phyloP scores from a whole-genome alignment of 2,797 vertebrate species.

The Vespertilio murinus region DNA sequence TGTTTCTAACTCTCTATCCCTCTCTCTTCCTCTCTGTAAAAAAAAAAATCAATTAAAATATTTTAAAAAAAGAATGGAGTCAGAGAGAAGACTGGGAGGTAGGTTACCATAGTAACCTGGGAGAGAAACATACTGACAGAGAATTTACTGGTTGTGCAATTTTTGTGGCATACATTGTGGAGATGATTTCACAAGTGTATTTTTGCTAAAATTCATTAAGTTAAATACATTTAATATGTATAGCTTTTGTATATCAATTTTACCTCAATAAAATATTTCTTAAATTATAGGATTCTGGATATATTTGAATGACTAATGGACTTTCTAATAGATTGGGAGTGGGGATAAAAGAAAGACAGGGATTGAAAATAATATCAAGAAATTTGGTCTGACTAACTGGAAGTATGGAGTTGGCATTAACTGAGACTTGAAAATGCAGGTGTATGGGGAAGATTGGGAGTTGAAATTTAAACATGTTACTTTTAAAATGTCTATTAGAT shows the following conservation, averaged over 20 bases:
- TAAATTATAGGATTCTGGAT: not conserved
- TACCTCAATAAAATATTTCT: not conserved
- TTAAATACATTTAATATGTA: not conserved
- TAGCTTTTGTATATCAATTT: not conserved
- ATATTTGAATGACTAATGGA: not conserved
- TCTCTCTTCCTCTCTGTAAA: too few relatives aligned
- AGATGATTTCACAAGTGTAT: not conserved
- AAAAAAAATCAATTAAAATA: too few relatives aligned
- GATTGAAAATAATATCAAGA: not conserved
- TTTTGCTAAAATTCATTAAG: not conserved
- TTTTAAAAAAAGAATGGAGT: not conserved
- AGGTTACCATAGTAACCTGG: not conserved
- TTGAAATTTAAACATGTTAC: slow-evolving; percentile 1
- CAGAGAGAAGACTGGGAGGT: not conserved
- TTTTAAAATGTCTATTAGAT: slow-evolving; percentile 10
- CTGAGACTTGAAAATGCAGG: not conserved
- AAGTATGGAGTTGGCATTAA: not conserved
- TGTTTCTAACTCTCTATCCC: too few relatives aligned
- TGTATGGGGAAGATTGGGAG: not conserved
- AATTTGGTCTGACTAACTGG: not conserved
- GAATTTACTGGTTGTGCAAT: not conserved
- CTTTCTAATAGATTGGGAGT: not conserved
- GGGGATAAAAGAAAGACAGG: not conserved
- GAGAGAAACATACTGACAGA: not conserved
- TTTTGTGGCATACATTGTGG: not conserved